Evolutionary conservation across 2,113 vertebrate species (phyloP).

Genomic region (Progne subis): DNA sequence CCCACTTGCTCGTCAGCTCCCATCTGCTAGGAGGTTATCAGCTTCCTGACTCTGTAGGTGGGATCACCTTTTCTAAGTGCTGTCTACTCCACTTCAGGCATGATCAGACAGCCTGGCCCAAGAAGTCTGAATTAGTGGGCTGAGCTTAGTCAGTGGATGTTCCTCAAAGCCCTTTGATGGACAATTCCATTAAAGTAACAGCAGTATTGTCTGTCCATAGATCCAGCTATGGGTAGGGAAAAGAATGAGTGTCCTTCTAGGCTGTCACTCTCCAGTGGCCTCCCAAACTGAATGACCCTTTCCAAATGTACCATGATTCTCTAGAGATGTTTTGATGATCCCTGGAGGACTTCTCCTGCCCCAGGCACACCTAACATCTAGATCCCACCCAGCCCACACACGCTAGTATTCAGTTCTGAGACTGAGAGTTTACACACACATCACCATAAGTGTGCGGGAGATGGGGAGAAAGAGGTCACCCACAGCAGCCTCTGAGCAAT

Average conservation of each 20-base stretch:
- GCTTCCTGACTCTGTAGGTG: background rate
- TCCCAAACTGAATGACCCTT: background rate
- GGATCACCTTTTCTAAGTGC: background rate
- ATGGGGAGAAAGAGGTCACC: background rate
- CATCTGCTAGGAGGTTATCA: background rate
- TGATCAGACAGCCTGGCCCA: background rate
- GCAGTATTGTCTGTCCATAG: accelerated
- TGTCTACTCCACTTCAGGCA: background rate
- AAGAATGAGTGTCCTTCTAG: background rate
- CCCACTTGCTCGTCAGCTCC: background rate
- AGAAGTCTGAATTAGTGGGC: background rate
- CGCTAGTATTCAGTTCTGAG: background rate
- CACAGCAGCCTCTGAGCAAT: slow-evolving; percentile 20
- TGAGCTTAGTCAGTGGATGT: background rate
- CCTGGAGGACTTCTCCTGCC: background rate
- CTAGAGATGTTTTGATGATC: background rate
- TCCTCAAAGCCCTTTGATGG: background rate
- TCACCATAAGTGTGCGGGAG: background rate
- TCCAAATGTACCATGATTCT: background rate
- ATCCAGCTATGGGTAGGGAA: background rate
- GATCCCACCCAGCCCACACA: background rate
- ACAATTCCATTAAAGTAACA: background rate
- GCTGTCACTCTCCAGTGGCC: accelerated
- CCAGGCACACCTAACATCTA: background rate
- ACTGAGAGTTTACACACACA: background rate